Evolutionary conservation across 2,797 vertebrate species (phyloP).

Genomic region (Crocidura indochinensis): DNA sequence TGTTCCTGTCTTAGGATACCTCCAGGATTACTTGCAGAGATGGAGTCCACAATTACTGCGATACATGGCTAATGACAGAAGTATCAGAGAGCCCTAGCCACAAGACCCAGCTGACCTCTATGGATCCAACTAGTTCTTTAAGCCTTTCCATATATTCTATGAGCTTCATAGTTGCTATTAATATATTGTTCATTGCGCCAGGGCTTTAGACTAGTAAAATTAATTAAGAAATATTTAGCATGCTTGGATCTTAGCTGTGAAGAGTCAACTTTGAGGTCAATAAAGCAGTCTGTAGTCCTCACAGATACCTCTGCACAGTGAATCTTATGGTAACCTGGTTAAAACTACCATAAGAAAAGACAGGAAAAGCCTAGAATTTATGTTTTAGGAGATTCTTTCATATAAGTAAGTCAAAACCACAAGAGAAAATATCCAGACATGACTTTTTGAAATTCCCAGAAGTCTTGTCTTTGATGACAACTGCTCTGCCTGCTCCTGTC

Average conservation of each 20-base stretch:
- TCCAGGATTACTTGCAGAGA: background rate
- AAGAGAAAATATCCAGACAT: background rate
- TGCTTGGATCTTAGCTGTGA: background rate
- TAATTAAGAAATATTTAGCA: background rate
- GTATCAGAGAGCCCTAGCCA: rapidly evolving
- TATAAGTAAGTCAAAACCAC: background rate
- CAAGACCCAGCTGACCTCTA: background rate
- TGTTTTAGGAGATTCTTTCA: background rate
- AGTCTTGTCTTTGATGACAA: too few relatives aligned
- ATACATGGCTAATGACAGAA: background rate
- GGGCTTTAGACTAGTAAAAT: background rate
- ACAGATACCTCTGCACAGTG: background rate
- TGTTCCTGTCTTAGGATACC: background rate
- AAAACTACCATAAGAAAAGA: constrained; percentile 5
- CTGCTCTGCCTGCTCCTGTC: too few relatives aligned
- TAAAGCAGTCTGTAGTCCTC: background rate
- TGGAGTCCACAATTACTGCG: background rate
- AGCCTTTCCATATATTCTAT: background rate
- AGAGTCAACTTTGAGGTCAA: background rate
- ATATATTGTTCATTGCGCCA: background rate
- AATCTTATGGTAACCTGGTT: background rate
- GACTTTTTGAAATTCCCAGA: too few relatives aligned
- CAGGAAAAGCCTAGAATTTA: background rate
- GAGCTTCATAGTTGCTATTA: background rate
- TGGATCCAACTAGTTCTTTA: background rate